phyloP scores from a whole-genome alignment of 1,140 invertebrate genomes.

The Tetraneura akinire region DNA sequence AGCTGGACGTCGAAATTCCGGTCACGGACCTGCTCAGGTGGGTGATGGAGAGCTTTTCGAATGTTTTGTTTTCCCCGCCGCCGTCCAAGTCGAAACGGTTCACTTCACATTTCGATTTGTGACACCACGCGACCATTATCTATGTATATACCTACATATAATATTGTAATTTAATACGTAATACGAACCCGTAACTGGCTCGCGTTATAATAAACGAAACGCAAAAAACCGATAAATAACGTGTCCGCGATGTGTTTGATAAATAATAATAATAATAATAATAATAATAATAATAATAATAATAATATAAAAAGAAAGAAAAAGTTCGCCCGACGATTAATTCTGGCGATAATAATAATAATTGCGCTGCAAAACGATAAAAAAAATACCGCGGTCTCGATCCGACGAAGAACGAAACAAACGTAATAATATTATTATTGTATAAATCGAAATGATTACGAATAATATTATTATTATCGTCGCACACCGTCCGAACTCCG shows the following conservation, averaged over 20 bases:
- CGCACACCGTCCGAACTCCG: too few species aligned
- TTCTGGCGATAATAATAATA: not conserved
- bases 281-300: too few species aligned
- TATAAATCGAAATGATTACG: too few species aligned
- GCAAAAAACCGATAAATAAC: not conserved
- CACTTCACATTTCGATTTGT: slow-evolving; percentile 32
- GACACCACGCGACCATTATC: not conserved
- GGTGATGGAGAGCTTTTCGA: not conserved
- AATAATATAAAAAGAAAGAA: too few species aligned
- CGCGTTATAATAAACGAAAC: not conserved
- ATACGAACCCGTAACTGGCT: not conserved
- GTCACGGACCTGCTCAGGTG: slow-evolving; percentile 26
- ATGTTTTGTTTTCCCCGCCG: not conserved
- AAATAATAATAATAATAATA: too few species aligned
- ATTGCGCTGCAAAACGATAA: too few species aligned
- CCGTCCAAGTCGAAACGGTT: slow-evolving; percentile 2
- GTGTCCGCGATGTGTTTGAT: not conserved
- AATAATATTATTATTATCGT: too few species aligned
- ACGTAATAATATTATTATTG: too few species aligned
- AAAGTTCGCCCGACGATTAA: not conserved
- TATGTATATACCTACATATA: not conserved
- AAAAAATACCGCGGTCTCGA: not conserved
- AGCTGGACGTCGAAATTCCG: not conserved
- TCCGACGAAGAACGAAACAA: not conserved
- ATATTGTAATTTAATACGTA: not conserved